These are phyloP conservation scores for Darevskia mixta DNA, from an alignment of 2,797 vertebrate genomes.

Conservation along the genomic window DNA sequence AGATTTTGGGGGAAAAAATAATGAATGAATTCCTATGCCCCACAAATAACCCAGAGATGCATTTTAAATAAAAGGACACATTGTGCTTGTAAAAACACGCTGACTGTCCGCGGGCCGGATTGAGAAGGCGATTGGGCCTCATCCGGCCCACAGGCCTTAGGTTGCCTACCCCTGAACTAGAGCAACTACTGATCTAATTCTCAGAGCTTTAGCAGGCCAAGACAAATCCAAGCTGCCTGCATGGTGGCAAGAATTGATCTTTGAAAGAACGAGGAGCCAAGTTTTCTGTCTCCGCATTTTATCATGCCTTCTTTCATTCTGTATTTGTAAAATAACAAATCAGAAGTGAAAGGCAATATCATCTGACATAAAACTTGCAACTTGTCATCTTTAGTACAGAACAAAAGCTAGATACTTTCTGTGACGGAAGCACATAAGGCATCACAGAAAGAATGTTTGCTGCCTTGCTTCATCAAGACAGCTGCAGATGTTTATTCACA, in stretches of 20 bases:
- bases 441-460: constrained; percentile 47
- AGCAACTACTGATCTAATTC: neutral
- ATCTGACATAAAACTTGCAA: constrained; percentile 37
- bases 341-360: constrained; percentile 26
- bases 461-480: constrained; percentile 61
- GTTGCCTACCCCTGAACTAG: neutral
- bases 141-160: too few relatives aligned
- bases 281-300: neutral
- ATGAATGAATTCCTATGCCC: too few relatives aligned
- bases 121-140: too few relatives aligned
- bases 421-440: constrained; percentile 17
- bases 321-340: constrained; percentile 27
- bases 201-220: neutral
- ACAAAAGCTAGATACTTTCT: constrained; percentile 52
- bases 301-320: neutral
- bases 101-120: too few relatives aligned
- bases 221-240: neutral
- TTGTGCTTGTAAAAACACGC: too few relatives aligned
- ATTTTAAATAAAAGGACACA: too few relatives aligned
- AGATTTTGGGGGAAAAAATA: too few relatives aligned
- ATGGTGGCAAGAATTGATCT: neutral
- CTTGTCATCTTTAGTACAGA: constrained; percentile 48
- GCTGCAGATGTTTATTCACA: constrained; percentile 70
- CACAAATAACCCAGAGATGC: too few relatives aligned
- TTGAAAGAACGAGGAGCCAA: neutral